Evolutionary conservation across 1,140 invertebrate species (phyloP).

Genomic region (Drosophila equinoxialis): DNA sequence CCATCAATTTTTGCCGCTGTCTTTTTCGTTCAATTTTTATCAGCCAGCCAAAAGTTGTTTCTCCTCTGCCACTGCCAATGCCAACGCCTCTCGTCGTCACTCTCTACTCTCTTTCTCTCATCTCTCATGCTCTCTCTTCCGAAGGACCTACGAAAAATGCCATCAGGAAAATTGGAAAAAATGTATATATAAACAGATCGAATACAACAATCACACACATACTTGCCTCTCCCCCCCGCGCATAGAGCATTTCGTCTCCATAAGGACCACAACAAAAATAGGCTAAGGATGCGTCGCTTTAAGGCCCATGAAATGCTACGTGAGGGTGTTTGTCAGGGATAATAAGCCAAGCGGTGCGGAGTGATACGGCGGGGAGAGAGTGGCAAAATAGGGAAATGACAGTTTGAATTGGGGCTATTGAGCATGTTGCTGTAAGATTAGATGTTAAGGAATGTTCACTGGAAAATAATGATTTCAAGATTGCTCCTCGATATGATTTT

Average conservation of each 20-base stretch:
- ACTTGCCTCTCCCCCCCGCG: constrained; percentile 33
- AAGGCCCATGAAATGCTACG: constrained; percentile 42
- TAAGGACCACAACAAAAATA: constrained; percentile 37
- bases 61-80: background rate
- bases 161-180: constrained; percentile 78
- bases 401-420: constrained; percentile 41
- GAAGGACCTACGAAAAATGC: constrained; percentile 69
- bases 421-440: constrained; percentile 24
- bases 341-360: constrained; percentile 6
- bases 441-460: constrained; percentile 43
- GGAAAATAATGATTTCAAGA: constrained; percentile 30
- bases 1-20: constrained; percentile 68
- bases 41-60: constrained; percentile 28
- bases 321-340: constrained; percentile 39
- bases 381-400: constrained; percentile 37
- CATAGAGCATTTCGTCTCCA: constrained; percentile 40
- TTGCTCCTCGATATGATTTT: constrained; percentile 34
- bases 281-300: constrained; percentile 45
- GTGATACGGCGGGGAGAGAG: background rate
- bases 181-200: constrained; percentile 17
- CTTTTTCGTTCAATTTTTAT: constrained; percentile 60
- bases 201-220: constrained; percentile 22
- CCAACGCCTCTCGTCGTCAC: background rate
- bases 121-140: constrained; percentile 2
- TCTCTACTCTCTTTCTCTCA: background rate